Evolutionary conservation across 2,888 invertebrate genomes (phyloP).

Genomic region (Aproaerema taeniolella): DNA sequence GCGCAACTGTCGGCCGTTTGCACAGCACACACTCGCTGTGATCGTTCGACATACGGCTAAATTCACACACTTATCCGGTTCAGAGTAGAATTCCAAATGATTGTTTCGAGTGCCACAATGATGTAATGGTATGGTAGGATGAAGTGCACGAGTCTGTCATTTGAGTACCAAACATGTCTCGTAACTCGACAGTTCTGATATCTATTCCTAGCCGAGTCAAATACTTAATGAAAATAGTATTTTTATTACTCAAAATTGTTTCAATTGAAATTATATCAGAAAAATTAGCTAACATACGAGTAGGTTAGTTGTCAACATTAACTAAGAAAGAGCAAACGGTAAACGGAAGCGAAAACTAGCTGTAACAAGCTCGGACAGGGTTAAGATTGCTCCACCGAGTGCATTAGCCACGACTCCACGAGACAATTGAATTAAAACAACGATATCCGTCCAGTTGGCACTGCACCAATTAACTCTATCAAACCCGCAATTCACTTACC

Average conservation of each 20-base stretch:
- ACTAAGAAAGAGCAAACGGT: neutral
- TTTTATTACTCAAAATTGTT: neutral
- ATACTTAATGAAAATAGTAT: neutral
- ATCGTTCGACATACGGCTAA: neutral
- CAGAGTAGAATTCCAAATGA: conserved; percentile 4
- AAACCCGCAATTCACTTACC: conserved; percentile 45
- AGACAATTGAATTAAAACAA: conserved; percentile 61
- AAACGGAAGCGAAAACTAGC: conserved; percentile 30
- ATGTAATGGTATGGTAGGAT: no score
- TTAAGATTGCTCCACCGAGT: conserved; percentile 40
- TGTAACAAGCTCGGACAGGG: conserved; percentile 36
- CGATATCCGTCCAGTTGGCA: conserved; percentile 57
- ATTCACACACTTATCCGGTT: neutral
- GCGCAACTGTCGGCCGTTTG: conserved; percentile 51
- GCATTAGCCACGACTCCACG: conserved; percentile 48
- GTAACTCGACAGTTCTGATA: no score
- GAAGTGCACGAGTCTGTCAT: no score
- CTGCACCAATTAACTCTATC: conserved; percentile 59
- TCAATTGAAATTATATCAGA: no score
- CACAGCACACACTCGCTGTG: conserved; percentile 18
- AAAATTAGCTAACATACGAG: neutral
- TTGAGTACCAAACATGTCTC: no score
- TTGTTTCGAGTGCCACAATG: no score
- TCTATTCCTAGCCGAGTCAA: no score
- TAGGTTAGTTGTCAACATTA: no score